phyloP scores from a whole-genome alignment of 2,113 vertebrate species.

The Erpornis zantholeuca region DNA sequence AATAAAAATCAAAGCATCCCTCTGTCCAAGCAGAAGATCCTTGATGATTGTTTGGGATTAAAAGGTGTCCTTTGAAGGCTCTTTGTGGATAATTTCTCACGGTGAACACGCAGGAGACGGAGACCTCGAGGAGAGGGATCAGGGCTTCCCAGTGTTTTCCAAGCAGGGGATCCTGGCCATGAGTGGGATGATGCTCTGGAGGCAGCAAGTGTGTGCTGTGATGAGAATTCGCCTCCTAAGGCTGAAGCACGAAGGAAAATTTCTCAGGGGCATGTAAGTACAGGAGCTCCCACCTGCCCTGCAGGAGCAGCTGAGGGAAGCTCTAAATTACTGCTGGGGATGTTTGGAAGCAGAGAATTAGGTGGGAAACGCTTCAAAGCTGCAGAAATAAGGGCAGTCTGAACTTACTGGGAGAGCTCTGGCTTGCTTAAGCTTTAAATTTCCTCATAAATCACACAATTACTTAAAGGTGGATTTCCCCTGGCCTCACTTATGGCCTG shows the following conservation, averaged over 20 bases:
- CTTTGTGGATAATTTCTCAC: slow-evolving; percentile 70
- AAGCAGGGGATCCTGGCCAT: slow-evolving; percentile 36
- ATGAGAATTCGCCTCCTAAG: slow-evolving; percentile 85
- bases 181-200: slow-evolving; percentile 79
- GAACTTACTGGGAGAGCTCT: not conserved
- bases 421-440: not conserved
- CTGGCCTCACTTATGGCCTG: not conserved
- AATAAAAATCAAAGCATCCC: rapidly evolving
- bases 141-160: slow-evolving; percentile 51
- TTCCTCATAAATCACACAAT: not conserved
- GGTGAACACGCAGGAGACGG: slow-evolving; percentile 68
- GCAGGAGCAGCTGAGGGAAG: not conserved
- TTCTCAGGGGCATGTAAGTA: slow-evolving; percentile 66
- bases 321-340: not conserved
- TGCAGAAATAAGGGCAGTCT: not conserved
- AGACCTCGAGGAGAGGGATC: slow-evolving; percentile 71
- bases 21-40: not conserved
- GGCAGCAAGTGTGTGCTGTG: slow-evolving; percentile 83
- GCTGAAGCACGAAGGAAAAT: slow-evolving; percentile 78
- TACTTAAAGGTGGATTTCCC: not conserved
- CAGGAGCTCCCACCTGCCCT: rapidly evolving
- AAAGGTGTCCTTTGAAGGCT: not conserved
- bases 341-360: not conserved
- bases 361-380: not conserved
- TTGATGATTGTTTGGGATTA: not conserved